phyloP scores from a whole-genome alignment of 2,113 vertebrate genomes.

The Pseudopodoces humilis region DNA sequence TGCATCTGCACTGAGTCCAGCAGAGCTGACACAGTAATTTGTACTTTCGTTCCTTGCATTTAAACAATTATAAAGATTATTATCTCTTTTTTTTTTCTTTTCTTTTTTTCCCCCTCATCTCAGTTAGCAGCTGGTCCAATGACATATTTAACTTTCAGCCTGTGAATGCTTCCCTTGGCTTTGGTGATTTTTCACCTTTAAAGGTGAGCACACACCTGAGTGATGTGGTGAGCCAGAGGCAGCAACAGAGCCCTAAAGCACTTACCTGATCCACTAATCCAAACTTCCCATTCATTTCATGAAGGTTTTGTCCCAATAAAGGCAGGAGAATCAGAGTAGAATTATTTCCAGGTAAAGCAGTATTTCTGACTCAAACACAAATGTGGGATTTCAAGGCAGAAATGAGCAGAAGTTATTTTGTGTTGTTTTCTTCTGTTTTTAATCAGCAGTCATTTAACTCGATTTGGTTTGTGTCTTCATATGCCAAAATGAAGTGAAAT shows the following conservation, averaged over 20 bases:
- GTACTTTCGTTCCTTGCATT: slow-evolving; percentile 3
- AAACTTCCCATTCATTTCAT: background rate
- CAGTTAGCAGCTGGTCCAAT: background rate
- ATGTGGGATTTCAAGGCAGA: background rate
- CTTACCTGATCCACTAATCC: background rate
- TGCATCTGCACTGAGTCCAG: background rate
- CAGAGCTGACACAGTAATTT: slow-evolving; percentile 11
- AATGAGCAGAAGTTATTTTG: background rate
- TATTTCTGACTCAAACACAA: background rate
- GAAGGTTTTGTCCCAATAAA: background rate
- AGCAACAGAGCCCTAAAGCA: background rate
- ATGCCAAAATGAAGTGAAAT: background rate
- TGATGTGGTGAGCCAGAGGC: background rate
- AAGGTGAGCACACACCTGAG: background rate
- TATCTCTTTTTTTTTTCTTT: background rate
- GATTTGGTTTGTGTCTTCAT: background rate
- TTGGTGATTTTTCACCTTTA: background rate
- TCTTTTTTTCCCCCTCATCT: background rate
- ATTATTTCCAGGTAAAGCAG: background rate
- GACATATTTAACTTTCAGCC: background rate
- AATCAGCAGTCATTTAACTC: background rate
- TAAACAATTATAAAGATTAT: background rate
- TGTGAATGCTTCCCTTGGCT: background rate
- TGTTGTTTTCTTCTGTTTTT: no score
- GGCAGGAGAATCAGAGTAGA: background rate